Evolutionary conservation across 1,140 invertebrate species (phyloP).

Genomic region (Pogonus chalceus): DNA sequence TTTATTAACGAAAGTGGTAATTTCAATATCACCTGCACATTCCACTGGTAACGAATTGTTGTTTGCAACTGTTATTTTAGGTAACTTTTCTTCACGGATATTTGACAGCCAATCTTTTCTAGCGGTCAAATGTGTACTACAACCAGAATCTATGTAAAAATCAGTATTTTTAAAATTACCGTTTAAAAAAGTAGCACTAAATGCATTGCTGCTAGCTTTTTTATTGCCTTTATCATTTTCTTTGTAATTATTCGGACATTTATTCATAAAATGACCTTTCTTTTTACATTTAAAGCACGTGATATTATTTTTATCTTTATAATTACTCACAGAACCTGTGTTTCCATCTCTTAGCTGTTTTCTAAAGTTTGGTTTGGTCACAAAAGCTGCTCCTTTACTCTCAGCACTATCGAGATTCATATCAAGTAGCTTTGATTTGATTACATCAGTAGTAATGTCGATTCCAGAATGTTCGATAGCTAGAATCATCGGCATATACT

Average conservation of each 20-base stretch:
- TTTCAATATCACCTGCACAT: slow-evolving; percentile 8
- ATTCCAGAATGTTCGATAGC: slow-evolving; percentile 20
- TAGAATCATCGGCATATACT: slow-evolving; percentile 26
- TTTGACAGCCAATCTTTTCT: slow-evolving; percentile 17
- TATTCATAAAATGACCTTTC: slow-evolving; percentile 17
- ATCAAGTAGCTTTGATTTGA: neutral
- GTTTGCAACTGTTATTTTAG: slow-evolving; percentile 19
- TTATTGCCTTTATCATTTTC: slow-evolving; percentile 6
- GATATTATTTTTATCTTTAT: neutral
- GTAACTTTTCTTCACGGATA: no score
- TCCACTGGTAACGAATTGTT: slow-evolving; percentile 3
- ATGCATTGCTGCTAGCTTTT: slow-evolving; percentile 19
- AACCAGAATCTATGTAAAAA: slow-evolving; percentile 27
- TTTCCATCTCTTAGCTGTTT: neutral
- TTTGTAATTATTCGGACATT: slow-evolving; percentile 19
- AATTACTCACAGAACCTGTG: neutral
- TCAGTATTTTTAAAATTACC: slow-evolving; percentile 19
- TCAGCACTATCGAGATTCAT: no score
- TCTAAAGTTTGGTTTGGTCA: neutral
- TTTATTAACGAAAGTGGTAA: slow-evolving; percentile 2
- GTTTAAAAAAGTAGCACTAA: slow-evolving; percentile 20
- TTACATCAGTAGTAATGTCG: neutral
- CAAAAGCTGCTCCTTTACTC: no score
- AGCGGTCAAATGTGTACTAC: slow-evolving; percentile 24
- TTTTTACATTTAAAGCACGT: neutral